Conservation (phyloP, 1,140 invertebrate genomes). For the Nasonia longicornis region DNA sequence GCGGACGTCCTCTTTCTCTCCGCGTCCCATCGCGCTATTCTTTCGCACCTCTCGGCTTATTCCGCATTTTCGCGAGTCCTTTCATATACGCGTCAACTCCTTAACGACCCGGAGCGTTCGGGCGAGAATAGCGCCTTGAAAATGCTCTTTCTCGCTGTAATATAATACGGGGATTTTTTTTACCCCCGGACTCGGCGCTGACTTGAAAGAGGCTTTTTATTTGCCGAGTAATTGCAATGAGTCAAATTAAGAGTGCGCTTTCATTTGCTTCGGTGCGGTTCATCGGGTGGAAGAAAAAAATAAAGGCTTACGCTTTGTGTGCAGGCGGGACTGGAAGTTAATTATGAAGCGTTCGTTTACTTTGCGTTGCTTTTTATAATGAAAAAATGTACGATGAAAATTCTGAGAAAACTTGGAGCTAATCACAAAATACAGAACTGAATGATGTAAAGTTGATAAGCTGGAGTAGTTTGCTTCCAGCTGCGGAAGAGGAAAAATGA, state of each 20-base stretch:
- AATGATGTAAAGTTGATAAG: no score
- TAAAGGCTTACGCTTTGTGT: neutral
- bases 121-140: neutral
- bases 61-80: neutral
- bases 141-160: neutral
- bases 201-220: neutral
- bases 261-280: neutral
- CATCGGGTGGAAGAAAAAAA: neutral
- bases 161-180: neutral
- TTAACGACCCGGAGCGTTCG: constrained; percentile 3
- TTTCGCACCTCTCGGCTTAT: neutral
- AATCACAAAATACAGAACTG: no score
- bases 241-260: neutral
- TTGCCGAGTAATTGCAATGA: neutral
- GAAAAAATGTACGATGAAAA: neutral
- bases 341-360: neutral
- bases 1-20: neutral
- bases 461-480: no score
- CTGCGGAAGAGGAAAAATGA: no score
- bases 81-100: constrained; percentile 2
- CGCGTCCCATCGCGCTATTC: neutral
- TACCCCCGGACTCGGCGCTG: neutral
- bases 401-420: no score
- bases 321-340: neutral
- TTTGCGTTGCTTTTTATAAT: neutral